Conservation (phyloP, 2,797 vertebrate genomes). For the Heteromormyrus szaboi region DNA sequence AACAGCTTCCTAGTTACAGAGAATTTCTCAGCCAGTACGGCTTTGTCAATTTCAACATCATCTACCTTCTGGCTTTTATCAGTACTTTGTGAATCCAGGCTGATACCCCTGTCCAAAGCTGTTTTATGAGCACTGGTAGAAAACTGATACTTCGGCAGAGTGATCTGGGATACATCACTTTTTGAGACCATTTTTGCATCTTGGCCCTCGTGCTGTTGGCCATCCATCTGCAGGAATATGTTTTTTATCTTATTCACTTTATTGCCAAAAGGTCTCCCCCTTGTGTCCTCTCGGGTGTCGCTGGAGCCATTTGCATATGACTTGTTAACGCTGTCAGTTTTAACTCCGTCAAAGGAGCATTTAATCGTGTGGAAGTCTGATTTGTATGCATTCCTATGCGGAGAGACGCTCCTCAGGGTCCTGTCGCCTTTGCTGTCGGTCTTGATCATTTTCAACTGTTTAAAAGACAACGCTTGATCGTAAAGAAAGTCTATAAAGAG, state of each 20-base stretch:
- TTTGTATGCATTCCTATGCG: constrained; percentile 83
- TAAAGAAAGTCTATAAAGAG: not conserved
- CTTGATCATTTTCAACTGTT: constrained; percentile 71
- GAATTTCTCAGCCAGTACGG: constrained; percentile 81
- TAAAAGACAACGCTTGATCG: not conserved
- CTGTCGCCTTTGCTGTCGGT: constrained; percentile 75
- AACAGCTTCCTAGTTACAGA: constrained; percentile 79
- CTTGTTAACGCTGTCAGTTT: constrained; percentile 47
- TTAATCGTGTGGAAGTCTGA: constrained; percentile 85
- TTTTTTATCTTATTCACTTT: constrained; percentile 79
- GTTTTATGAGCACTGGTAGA: constrained; percentile 56
- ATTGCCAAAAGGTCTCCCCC: constrained; percentile 58
- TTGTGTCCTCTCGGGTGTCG: constrained; percentile 47
- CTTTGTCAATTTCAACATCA: constrained; percentile 70
- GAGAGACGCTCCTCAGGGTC: constrained; percentile 76
- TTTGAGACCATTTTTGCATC: constrained; percentile 29
- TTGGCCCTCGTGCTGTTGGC: constrained; percentile 55
- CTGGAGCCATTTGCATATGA: constrained; percentile 49
- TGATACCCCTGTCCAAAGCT: constrained; percentile 50
- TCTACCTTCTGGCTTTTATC: constrained; percentile 59
- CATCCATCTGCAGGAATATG: constrained; percentile 87
- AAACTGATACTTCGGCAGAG: constrained; percentile 43
- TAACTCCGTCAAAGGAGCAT: constrained; percentile 74
- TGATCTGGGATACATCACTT: constrained; percentile 36
- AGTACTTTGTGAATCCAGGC: constrained; percentile 42